These are phyloP conservation scores for Chrysemys picta DNA, from an alignment of 2,113 vertebrate genomes.

Conservation along the genomic window DNA sequence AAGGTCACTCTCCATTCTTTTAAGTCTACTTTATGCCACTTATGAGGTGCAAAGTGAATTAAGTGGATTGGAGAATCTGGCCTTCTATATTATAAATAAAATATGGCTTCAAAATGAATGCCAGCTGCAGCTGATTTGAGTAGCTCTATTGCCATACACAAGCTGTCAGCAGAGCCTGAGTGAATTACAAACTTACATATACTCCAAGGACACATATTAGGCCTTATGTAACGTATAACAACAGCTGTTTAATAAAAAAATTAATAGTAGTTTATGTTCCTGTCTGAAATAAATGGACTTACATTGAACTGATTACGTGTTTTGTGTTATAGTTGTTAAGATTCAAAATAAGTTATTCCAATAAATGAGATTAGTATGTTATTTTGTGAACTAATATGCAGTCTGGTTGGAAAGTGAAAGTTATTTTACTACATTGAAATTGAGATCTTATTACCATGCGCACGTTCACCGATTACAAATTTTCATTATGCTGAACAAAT, in stretches of 20 bases:
- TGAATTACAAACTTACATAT: not conserved
- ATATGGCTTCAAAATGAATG: not conserved
- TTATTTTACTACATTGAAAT: not conserved
- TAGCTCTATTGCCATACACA: not conserved
- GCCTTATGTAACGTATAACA: constrained; percentile 15
- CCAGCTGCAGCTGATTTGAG: not conserved
- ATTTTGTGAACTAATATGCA: not conserved
- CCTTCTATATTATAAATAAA: not conserved
- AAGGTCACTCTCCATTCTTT: not conserved
- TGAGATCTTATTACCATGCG: not conserved
- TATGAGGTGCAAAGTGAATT: not conserved
- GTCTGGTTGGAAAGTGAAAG: not conserved
- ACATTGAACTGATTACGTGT: not conserved
- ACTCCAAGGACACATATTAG: not conserved
- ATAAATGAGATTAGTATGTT: not conserved
- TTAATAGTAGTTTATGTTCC: not conserved
- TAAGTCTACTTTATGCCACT: not conserved
- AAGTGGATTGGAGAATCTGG: fast-evolving
- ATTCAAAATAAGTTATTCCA: not conserved
- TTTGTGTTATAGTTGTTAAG: not conserved
- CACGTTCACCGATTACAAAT: not conserved
- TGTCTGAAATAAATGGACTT: constrained; percentile 10
- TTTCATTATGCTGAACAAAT: not conserved
- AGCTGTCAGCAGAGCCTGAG: not conserved
- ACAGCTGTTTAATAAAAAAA: constrained; percentile 17